A percentile compares a stretch with the other conserved stretches of the same genome.
phyloP scores from a whole-genome alignment of 2,797 vertebrate genomes.

The Gobionotothen gibberifrons region DNA sequence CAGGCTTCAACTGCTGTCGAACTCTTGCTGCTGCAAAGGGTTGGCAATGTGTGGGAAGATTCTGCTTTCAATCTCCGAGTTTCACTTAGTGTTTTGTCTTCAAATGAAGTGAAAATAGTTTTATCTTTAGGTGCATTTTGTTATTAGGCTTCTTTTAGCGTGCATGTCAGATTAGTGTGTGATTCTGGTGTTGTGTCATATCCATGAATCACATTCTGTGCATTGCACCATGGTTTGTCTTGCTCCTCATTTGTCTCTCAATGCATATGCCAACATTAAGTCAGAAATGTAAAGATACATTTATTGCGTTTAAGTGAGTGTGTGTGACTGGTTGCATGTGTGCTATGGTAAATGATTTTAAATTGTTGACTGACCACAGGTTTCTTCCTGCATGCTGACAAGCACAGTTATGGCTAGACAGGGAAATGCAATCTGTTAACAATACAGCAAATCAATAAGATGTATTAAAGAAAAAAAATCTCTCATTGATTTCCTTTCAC shows the following conservation, averaged over 20 bases:
- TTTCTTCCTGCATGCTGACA: constrained; percentile 61
- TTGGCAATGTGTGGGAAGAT: constrained; percentile 18
- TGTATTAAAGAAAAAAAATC: constrained; percentile 5
- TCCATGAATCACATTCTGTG: constrained; percentile 47
- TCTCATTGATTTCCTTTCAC: constrained; percentile 41
- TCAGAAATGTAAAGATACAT: neutral
- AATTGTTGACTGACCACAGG: constrained; percentile 49
- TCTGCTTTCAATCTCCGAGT: constrained; percentile 6
- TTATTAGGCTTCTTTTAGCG: constrained; percentile 20
- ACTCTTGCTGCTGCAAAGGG: constrained; percentile 17
- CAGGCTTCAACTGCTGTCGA: constrained; percentile 21
- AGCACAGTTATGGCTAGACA: constrained; percentile 36
- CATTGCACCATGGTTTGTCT: constrained; percentile 62
- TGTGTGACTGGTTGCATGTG: constrained; percentile 29
- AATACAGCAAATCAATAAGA: constrained; percentile 50
- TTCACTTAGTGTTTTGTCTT: neutral
- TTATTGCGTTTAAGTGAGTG: constrained; percentile 9
- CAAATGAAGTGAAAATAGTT: neutral
- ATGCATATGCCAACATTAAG: constrained; percentile 14
- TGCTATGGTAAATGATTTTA: constrained; percentile 5
- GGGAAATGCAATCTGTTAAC: constrained; percentile 48
- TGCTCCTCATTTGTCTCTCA: constrained; percentile 54
- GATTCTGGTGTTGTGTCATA: constrained; percentile 45
- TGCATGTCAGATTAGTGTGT: constrained; percentile 58
- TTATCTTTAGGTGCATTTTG: constrained; percentile 15